phyloP scores from a whole-genome alignment of 30 jellyfish, hydroid and myxozoan species.

The Cassiopea andromeda region DNA sequence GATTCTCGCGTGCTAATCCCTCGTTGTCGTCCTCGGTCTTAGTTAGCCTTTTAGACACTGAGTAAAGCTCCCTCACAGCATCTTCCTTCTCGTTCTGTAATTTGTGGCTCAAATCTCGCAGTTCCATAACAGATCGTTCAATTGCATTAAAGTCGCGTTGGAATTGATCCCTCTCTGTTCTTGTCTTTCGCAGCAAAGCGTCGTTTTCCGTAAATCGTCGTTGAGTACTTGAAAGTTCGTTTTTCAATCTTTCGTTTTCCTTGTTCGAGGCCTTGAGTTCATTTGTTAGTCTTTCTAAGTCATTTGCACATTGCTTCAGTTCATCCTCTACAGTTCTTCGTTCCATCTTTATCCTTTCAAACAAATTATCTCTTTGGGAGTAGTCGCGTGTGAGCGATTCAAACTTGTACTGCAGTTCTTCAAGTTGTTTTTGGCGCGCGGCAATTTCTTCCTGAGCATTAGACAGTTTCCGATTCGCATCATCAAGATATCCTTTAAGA shows the following conservation, averaged over 20 bases:
- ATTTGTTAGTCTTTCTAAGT: slow-evolving; percentile 80
- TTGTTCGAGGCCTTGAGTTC: slow-evolving; percentile 73
- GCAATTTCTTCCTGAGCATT: slow-evolving; percentile 83
- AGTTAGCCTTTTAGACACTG: slow-evolving; percentile 67
- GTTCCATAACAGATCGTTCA: slow-evolving; percentile 83
- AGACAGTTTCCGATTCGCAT: slow-evolving; percentile 76
- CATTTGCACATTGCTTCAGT: slow-evolving; percentile 84
- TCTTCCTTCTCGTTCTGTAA: slow-evolving; percentile 94
- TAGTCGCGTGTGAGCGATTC: slow-evolving; percentile 86
- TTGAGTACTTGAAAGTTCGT: slow-evolving; percentile 58
- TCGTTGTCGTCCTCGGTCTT: slow-evolving; percentile 89
- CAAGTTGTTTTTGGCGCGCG: slow-evolving; percentile 82
- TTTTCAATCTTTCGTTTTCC: slow-evolving; percentile 83
- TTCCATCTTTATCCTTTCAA: slow-evolving; percentile 89
- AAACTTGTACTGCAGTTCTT: slow-evolving; percentile 91
- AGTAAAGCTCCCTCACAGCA: slow-evolving; percentile 80
- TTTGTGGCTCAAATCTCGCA: slow-evolving; percentile 89
- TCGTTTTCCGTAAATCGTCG: slow-evolving; percentile 85
- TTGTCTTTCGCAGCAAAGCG: slow-evolving; percentile 69
- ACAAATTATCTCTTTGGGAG: slow-evolving; percentile 81
- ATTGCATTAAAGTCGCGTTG: slow-evolving; percentile 74
- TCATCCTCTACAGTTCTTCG: slow-evolving; percentile 89
- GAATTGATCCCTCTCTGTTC: slow-evolving; percentile 82
- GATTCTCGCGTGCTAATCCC: slow-evolving; percentile 79
- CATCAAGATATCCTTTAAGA: slow-evolving; percentile 82